These are phyloP conservation scores for Tetheella fluctuosa DNA, from an alignment of 2,888 invertebrate genomes.

Conservation along the genomic window DNA sequence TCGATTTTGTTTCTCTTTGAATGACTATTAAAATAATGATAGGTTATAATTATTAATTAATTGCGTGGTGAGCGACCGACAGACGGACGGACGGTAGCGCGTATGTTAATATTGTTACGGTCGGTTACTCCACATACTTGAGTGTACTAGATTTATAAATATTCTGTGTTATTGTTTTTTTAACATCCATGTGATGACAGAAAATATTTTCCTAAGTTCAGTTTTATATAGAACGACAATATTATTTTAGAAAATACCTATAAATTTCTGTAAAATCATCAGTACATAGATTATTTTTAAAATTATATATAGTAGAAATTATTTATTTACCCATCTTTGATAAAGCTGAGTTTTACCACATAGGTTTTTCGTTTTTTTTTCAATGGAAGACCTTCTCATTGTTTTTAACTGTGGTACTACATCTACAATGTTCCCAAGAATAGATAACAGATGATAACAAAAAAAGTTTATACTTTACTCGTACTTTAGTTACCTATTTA, in stretches of 20 bases:
- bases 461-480: neutral
- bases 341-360: too few species aligned
- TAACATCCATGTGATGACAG: neutral
- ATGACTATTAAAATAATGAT: slow-evolving; percentile 50
- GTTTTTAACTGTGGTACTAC: neutral
- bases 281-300: too few species aligned
- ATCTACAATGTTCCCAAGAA: neutral
- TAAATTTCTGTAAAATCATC: too few species aligned
- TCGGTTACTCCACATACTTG: slow-evolving; percentile 2
- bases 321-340: too few species aligned
- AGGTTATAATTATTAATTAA: slow-evolving; percentile 43
- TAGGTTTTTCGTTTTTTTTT: too few species aligned
- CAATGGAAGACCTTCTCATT: neutral
- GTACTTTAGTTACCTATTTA: neutral
- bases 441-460: neutral
- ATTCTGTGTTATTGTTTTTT: slow-evolving; percentile 5
- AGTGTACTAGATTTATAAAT: slow-evolving; percentile 2
- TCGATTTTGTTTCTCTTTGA: slow-evolving; percentile 41
- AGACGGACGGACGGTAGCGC: neutral
- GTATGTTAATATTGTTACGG: slow-evolving; percentile 7
- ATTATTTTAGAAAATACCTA: too few species aligned
- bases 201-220: neutral
- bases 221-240: neutral
- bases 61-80: slow-evolving; percentile 26
- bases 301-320: too few species aligned